Percentiles rank a stretch among this genome's conserved stretches.
Conservation (phyloP, 23 tunicate species). For the Botrylloides violaceus region DNA sequence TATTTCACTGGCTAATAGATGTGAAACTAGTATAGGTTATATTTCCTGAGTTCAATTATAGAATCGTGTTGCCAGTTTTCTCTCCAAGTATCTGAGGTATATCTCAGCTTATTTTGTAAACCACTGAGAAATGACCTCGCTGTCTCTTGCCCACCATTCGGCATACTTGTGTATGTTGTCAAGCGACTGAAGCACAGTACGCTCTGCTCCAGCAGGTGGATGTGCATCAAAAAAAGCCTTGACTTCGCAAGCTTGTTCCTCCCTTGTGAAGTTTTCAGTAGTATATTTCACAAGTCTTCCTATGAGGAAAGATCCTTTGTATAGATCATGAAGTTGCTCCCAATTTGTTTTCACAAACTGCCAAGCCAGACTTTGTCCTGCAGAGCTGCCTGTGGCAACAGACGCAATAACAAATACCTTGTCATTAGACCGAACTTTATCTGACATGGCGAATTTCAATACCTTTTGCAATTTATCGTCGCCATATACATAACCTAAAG, state of each 20-base stretch:
- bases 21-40: too few relatives aligned
- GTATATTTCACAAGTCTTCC: slow-evolving; percentile 69
- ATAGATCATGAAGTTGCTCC: slow-evolving; percentile 79
- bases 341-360: slow-evolving; percentile 60
- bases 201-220: slow-evolving; percentile 77
- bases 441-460: slow-evolving; percentile 93
- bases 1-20: too few relatives aligned
- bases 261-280: slow-evolving; percentile 66
- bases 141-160: slow-evolving; percentile 88
- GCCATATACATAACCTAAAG: slow-evolving; percentile 51
- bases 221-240: slow-evolving; percentile 73
- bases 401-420: slow-evolving; percentile 60
- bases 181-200: slow-evolving; percentile 89
- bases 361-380: slow-evolving; percentile 83
- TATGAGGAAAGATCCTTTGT: slow-evolving; percentile 83
- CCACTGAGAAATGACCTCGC: slow-evolving; percentile 51
- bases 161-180: slow-evolving; percentile 65
- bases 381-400: slow-evolving; percentile 35
- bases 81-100: too few relatives aligned
- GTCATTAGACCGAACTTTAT: slow-evolving; percentile 78
- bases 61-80: too few relatives aligned
- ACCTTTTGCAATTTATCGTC: slow-evolving; percentile 61
- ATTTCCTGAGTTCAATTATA: too few relatives aligned
- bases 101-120: too few relatives aligned
- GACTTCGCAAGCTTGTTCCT: slow-evolving; percentile 58